phyloP scores from a whole-genome alignment of 2,113 vertebrate genomes.

The Campylomormyrus tamandua region DNA sequence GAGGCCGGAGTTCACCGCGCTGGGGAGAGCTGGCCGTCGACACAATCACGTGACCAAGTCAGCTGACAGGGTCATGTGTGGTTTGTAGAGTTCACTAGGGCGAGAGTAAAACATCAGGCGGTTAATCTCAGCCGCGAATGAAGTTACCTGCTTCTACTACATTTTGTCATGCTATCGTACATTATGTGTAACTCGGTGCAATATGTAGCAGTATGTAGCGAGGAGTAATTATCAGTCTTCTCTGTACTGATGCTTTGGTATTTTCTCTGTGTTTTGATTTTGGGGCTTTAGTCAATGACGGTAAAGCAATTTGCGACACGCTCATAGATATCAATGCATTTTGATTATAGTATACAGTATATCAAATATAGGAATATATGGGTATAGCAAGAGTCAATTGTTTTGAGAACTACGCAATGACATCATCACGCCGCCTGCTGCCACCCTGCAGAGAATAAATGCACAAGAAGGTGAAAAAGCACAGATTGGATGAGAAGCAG shows the following conservation, averaged over 20 bases:
- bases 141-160: neutral
- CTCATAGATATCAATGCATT: neutral
- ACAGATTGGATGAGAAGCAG: neutral
- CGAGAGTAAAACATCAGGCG: neutral
- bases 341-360: neutral
- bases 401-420: neutral
- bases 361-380: neutral
- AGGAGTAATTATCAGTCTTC: neutral
- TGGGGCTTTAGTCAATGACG: neutral
- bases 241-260: neutral
- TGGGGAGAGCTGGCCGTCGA: neutral
- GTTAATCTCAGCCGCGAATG: neutral
- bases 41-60: neutral
- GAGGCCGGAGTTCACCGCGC: slow-evolving; percentile 35
- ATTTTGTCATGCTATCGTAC: neutral
- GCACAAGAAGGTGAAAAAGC: neutral
- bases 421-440: neutral
- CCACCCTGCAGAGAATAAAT: neutral
- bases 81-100: neutral
- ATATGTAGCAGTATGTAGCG: neutral
- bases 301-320: neutral
- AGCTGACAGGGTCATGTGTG: neutral
- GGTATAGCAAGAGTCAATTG: neutral
- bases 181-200: neutral
- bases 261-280: neutral